phyloP scores from a whole-genome alignment of 1,140 invertebrate genomes.

The Elysia chlorotica region DNA sequence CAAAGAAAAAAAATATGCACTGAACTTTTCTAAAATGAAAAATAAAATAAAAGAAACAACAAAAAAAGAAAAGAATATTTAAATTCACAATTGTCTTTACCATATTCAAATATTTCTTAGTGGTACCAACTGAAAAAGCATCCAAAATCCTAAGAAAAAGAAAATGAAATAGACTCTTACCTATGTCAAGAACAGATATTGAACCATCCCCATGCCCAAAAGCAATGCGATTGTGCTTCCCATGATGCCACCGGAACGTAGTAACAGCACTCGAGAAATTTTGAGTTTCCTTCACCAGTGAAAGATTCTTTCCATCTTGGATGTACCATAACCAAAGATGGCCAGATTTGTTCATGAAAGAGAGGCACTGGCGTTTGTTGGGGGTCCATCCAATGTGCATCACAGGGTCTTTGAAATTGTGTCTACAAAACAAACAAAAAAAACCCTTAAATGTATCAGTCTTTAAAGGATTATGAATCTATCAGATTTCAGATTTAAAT shows the following conservation, averaged over 20 bases:
- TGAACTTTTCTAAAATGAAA: no score
- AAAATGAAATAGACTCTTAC: constrained; percentile 41
- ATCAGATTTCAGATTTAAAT: no score
- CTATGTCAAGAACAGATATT: constrained; percentile 58
- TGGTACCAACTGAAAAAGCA: no score
- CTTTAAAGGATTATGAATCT: no score
- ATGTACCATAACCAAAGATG: constrained; percentile 58
- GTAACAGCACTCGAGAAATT: constrained; percentile 44
- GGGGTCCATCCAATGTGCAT: constrained; percentile 52
- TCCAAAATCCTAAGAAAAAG: no score
- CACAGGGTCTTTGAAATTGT: constrained; percentile 35
- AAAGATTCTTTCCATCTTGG: constrained; percentile 12
- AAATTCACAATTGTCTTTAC: no score
- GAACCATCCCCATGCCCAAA: constrained; percentile 63
- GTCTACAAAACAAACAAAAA: no score
- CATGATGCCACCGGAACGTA: constrained; percentile 58
- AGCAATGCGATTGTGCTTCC: constrained; percentile 48
- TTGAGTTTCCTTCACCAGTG: constrained; percentile 41
- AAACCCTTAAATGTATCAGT: no score
- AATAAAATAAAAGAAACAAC: no score
- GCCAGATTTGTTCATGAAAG: constrained; percentile 49
- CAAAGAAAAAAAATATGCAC: no score
- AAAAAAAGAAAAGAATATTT: no score
- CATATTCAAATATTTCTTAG: no score
- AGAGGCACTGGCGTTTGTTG: constrained; percentile 43